Conservation (phyloP, 2,113 vertebrate species). For the Parus major region DNA sequence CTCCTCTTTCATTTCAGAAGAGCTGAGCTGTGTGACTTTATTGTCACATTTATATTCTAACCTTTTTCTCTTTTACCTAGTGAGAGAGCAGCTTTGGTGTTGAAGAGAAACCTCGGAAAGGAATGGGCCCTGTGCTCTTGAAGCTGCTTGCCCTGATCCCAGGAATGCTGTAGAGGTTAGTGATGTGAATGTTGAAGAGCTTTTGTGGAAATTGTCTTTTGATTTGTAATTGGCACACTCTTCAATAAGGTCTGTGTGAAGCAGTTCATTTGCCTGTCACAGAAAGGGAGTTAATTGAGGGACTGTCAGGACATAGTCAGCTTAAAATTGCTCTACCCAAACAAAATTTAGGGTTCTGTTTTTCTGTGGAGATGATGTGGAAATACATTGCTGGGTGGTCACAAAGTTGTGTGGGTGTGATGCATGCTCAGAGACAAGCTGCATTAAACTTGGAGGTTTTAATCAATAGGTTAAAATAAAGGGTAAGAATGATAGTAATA, state of each 20-base stretch:
- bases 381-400: not conserved
- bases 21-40: not conserved
- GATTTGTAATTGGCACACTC: not conserved
- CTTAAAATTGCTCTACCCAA: not conserved
- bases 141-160: conserved; percentile 38
- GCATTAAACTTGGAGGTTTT: not conserved
- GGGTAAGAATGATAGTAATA: not conserved
- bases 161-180: conserved; percentile 61
- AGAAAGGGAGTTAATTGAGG: not conserved
- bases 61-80: conserved; percentile 20
- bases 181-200: not conserved
- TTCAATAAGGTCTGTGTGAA: not conserved
- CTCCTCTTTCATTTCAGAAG: not conserved
- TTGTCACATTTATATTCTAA: conserved; percentile 11
- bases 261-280: not conserved
- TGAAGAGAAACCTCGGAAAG: conserved; percentile 26
- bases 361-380: not conserved
- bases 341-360: not conserved
- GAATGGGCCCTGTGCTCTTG: conserved; percentile 44
- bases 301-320: not conserved
- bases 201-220: conserved; percentile 9
- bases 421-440: not conserved
- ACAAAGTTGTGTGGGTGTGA: not conserved
- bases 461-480: not conserved
- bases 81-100: conserved; percentile 18